Percentiles rank a stretch among this genome's conserved stretches.
Evolutionary conservation across 2,888 invertebrate species (phyloP).

Genomic region (Chirona hameri): DNA sequence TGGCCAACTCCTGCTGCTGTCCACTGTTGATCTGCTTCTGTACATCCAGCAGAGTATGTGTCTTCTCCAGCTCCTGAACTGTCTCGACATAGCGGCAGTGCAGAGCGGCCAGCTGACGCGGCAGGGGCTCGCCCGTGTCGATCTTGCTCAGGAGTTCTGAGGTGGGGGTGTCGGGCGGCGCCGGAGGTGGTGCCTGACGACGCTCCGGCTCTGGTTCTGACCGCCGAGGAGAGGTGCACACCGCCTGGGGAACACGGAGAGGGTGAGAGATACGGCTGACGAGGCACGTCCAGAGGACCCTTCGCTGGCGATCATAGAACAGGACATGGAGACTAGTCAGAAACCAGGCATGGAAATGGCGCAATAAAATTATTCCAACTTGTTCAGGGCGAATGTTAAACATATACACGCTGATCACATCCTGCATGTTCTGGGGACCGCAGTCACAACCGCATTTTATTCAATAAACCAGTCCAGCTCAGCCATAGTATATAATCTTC

Average conservation of each 20-base stretch:
- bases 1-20: conserved; percentile 32
- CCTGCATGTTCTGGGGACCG: too few relatives aligned
- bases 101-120: conserved; percentile 30
- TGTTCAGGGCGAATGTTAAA: too few relatives aligned
- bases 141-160: not conserved
- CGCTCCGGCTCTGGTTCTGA: not conserved
- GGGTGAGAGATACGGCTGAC: too few relatives aligned
- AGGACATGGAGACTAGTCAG: too few relatives aligned
- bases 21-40: conserved; percentile 33
- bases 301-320: too few relatives aligned
- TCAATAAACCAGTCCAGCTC: too few relatives aligned
- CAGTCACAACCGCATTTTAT: too few relatives aligned
- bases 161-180: not conserved
- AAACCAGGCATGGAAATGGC: too few relatives aligned
- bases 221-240: not conserved
- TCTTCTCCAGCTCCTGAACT: conserved; percentile 34
- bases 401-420: too few relatives aligned
- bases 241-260: not conserved
- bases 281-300: too few relatives aligned
- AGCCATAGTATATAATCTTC: too few relatives aligned
- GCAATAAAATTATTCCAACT: too few relatives aligned
- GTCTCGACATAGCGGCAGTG: conserved; percentile 34
- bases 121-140: conserved; percentile 10
- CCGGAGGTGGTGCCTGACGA: not conserved
- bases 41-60: conserved; percentile 30